Evolutionary conservation across 2,113 vertebrate species (phyloP).

Genomic region (Crotalus horridus): DNA sequence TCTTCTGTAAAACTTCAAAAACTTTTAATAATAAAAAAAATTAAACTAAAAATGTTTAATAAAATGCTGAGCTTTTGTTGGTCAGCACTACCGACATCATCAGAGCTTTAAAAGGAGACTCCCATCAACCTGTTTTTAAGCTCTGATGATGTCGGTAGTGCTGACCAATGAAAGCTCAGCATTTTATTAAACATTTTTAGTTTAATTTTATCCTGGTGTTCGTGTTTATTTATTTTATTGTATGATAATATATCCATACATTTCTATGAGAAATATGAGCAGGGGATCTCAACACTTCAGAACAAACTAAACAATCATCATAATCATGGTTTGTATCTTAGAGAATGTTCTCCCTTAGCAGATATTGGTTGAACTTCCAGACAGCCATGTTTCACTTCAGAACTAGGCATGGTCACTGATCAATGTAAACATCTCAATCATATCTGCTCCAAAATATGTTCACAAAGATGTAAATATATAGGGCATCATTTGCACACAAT

Average conservation of each 20-base stretch:
- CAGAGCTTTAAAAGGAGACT: too few relatives aligned
- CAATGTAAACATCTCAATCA: conserved; percentile 15
- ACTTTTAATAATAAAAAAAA: too few relatives aligned
- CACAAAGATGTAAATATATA: conserved; percentile 6
- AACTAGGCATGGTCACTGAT: background rate
- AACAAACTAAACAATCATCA: background rate
- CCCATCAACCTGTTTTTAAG: too few relatives aligned
- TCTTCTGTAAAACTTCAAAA: too few relatives aligned
- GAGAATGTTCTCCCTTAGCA: background rate
- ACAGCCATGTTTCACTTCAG: background rate
- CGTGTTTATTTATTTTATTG: too few relatives aligned
- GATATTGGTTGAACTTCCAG: conserved; percentile 19
- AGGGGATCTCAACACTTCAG: background rate
- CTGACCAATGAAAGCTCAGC: too few relatives aligned
- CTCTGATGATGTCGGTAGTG: too few relatives aligned
- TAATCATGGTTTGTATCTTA: background rate
- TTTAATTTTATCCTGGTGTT: too few relatives aligned
- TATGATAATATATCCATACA: background rate
- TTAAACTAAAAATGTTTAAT: too few relatives aligned
- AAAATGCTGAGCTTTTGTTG: too few relatives aligned
- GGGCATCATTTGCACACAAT: background rate
- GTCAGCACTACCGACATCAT: too few relatives aligned
- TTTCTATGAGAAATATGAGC: background rate
- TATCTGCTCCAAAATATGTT: background rate
- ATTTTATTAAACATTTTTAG: too few relatives aligned